Percentiles rank a stretch among this genome's conserved stretches.
Conservation (phyloP, 2,113 vertebrate genomes). For the Micronycteris hirsuta region DNA sequence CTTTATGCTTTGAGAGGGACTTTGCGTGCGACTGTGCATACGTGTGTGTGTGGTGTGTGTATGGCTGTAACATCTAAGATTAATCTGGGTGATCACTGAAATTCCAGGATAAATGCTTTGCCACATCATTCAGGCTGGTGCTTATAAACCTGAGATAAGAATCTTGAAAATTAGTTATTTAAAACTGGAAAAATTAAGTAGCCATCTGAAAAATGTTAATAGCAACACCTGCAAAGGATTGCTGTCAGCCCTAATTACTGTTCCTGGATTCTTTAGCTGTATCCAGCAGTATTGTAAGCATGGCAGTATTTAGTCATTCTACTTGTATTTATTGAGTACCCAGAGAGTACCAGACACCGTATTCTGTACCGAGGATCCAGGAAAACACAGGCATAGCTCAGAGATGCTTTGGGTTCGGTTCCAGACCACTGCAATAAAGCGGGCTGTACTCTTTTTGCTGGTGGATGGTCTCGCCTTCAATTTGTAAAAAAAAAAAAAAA, state of each 20-base stretch:
- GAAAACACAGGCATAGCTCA: background rate
- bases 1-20: background rate
- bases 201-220: constrained; percentile 16
- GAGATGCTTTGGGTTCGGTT: background rate
- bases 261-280: background rate
- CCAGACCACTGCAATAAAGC: background rate
- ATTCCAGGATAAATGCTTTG: constrained; percentile 17
- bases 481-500: background rate
- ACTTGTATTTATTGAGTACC: background rate
- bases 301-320: background rate
- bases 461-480: background rate
- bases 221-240: background rate
- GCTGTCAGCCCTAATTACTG: background rate
- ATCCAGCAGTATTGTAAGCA: background rate
- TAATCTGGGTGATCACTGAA: constrained; percentile 1
- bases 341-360: background rate
- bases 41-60: background rate
- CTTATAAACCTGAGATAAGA: constrained; percentile 24
- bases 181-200: constrained; percentile 6
- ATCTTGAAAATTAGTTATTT: background rate
- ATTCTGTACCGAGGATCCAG: background rate
- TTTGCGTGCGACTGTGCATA: background rate
- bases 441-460: background rate
- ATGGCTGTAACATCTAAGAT: background rate
- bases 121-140: background rate